Evolutionary conservation across 2,797 vertebrate species (phyloP).

Genomic region (Steatocranus sp.): DNA sequence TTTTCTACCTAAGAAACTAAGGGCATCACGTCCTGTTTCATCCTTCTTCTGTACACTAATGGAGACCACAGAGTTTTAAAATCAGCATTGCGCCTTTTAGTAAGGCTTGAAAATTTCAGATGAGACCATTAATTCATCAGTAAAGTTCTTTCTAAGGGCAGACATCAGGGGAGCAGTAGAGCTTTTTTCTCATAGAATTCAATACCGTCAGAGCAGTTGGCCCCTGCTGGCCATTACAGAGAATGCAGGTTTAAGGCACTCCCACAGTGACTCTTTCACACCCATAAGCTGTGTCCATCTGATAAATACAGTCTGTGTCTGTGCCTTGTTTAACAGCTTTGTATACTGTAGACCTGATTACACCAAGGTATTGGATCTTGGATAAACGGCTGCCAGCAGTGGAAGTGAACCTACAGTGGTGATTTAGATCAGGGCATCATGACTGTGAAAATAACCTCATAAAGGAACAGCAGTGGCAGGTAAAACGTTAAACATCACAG

Average conservation of each 20-base stretch:
- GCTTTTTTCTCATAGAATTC: not conserved
- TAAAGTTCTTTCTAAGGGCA: not conserved
- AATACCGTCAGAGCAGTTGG: rapidly evolving
- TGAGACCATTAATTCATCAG: not conserved
- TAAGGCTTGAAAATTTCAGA: not conserved
- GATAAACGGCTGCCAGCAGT: not conserved
- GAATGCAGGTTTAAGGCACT: not conserved
- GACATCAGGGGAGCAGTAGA: not conserved
- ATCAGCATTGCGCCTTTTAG: rapidly evolving
- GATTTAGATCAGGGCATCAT: not conserved
- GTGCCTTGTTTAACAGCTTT: not conserved
- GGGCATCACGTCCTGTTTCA: rapidly evolving
- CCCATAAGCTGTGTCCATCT: not conserved
- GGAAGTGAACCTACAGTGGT: not conserved
- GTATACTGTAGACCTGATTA: not conserved
- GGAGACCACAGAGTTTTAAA: not conserved
- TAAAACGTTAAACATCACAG: not conserved
- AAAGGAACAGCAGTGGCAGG: not conserved
- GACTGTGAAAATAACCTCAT: not conserved
- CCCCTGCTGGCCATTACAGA: not conserved
- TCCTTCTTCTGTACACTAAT: not conserved
- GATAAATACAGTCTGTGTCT: not conserved
- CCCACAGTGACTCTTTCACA: not conserved
- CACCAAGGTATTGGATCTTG: not conserved
- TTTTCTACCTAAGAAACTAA: not conserved